These are phyloP conservation scores for Rhingia campestris DNA, from an alignment of 2,888 invertebrate genomes.

Conservation along the genomic window DNA sequence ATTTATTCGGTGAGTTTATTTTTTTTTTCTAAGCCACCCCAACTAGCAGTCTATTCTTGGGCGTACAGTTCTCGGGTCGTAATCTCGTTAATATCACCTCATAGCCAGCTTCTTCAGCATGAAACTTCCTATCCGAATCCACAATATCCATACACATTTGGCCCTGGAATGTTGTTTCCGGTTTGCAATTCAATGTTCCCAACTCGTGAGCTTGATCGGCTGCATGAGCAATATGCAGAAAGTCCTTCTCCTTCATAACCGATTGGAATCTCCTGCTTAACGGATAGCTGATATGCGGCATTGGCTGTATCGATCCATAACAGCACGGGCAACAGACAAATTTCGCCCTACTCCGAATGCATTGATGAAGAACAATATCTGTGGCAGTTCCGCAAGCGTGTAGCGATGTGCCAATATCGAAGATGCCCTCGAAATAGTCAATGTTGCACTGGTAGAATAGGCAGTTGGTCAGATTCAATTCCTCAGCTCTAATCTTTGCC, in stretches of 20 bases:
- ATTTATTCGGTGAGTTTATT: conserved; percentile 36
- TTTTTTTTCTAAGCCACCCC: conserved; percentile 75
- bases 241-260: conserved; percentile 85
- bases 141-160: conserved; percentile 93
- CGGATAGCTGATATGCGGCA: conserved; percentile 90
- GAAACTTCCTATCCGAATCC: conserved; percentile 91
- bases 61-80: conserved; percentile 92
- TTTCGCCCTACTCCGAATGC: conserved; percentile 88
- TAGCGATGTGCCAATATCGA: conserved; percentile 93
- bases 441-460: conserved; percentile 93
- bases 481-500: conserved; percentile 88
- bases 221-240: conserved; percentile 91
- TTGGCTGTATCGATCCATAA: conserved; percentile 92
- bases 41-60: conserved; percentile 88
- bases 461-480: conserved; percentile 89
- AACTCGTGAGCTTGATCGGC: conserved; percentile 94
- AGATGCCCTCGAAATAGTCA: conserved; percentile 91
- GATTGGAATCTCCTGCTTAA: conserved; percentile 86
- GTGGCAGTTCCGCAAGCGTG: conserved; percentile 98
- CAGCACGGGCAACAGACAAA: conserved; percentile 97
- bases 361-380: conserved; percentile 94
- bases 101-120: conserved; percentile 91
- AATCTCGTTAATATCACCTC: conserved; percentile 89
- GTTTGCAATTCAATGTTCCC: conserved; percentile 80
- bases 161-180: conserved; percentile 86